Evolutionary conservation across 1,140 invertebrate species (phyloP).

Genomic region (Panagrolaimus sp.): DNA sequence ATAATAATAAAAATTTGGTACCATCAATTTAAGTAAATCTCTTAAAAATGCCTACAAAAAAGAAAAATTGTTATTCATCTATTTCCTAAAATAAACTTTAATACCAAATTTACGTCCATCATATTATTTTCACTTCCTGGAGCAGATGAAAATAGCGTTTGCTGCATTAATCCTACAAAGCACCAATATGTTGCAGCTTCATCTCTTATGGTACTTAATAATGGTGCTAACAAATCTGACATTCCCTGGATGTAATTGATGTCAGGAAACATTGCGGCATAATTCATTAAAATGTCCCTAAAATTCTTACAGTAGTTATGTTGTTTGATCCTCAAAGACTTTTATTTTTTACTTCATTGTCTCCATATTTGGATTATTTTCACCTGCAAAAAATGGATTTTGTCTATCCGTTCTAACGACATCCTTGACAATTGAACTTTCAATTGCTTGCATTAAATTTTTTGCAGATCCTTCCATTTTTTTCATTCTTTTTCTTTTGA

Average conservation of each 20-base stretch:
- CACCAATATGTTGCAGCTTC: constrained; percentile 88
- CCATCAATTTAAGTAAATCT: constrained; percentile 78
- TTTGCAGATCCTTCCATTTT: constrained; percentile 65
- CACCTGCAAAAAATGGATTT: constrained; percentile 84
- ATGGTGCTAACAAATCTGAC: constrained; percentile 82
- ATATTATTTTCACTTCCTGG: constrained; percentile 75
- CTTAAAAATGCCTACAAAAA: constrained; percentile 70
- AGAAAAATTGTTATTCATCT: no score
- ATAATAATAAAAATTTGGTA: constrained; percentile 79
- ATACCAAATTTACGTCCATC: constrained; percentile 78
- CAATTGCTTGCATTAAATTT: constrained; percentile 71
- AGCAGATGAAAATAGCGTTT: constrained; percentile 79
- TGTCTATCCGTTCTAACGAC: constrained; percentile 80
- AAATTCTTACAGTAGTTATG: constrained; percentile 22
- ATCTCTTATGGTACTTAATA: constrained; percentile 77
- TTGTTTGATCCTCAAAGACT: no score
- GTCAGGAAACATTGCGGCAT: constrained; percentile 77
- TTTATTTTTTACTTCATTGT: constrained; percentile 71
- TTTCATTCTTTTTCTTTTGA: constrained; percentile 66
- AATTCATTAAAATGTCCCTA: constrained; percentile 81
- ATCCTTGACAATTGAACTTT: constrained; percentile 87
- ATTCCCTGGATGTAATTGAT: constrained; percentile 80
- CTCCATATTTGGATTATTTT: constrained; percentile 82
- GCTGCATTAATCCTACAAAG: constrained; percentile 85
- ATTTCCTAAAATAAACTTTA: no score